Percentiles rank a stretch among this genome's conserved stretches.
These are phyloP conservation scores for Mastomys coucha DNA, from an alignment of 2,113 vertebrate species.

Conservation along the genomic window DNA sequence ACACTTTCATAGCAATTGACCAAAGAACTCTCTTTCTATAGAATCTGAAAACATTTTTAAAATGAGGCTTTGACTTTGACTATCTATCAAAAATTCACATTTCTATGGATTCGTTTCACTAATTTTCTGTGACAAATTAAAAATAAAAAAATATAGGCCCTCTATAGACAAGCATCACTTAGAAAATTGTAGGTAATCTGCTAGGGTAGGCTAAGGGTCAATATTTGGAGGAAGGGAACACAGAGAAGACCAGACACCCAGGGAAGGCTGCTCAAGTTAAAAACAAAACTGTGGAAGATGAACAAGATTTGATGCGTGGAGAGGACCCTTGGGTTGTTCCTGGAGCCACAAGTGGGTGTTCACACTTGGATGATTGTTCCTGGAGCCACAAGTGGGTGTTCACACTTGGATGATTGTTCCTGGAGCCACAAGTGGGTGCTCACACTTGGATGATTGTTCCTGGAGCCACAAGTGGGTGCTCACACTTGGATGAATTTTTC, in stretches of 20 bases:
- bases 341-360: neutral
- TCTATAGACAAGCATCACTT: neutral
- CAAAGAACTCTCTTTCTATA: neutral
- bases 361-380: neutral
- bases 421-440: neutral
- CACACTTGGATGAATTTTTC: neutral
- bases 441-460: neutral
- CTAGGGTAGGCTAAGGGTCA: too few relatives aligned
- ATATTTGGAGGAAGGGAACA: neutral
- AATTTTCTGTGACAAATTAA: neutral
- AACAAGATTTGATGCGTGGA: neutral
- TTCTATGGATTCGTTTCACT: slow-evolving; percentile 7
- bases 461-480: neutral
- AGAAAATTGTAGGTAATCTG: neutral
- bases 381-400: neutral
- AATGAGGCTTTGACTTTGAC: neutral
- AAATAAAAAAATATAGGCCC: slow-evolving; percentile 9
- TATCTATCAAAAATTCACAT: neutral
- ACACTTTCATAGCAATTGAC: neutral
- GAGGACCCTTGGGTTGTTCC: neutral
- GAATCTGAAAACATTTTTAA: slow-evolving; percentile 13
- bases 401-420: neutral
- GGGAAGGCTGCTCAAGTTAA: neutral
- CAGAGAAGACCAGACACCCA: neutral
- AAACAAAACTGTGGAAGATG: neutral